Base-by-base conservation (phyloP, 2,797 vertebrate genomes). In the Anabas testudineus region DNA sequence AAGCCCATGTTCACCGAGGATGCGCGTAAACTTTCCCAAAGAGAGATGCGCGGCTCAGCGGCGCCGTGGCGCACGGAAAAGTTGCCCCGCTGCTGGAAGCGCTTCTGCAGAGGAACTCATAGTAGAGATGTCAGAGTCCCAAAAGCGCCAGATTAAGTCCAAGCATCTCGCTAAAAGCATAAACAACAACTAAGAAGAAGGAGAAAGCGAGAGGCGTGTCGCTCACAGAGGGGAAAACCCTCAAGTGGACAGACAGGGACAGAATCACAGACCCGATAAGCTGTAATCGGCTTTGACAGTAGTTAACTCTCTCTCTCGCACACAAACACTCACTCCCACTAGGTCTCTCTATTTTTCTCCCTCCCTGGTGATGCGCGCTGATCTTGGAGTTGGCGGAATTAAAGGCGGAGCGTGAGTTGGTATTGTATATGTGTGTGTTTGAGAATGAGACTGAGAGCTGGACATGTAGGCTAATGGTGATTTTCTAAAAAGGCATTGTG, bases 281-380 rank as follows among this genome's bases (percentile, higher is more conserved):
- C 90, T 80, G 80, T 96, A 96, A 97, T 93, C 95, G 87, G 95
- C 95, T 96, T 95, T 93, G 88, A 92, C 90, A 91, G 83, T 78
- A 90, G 93, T 85, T 88, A 90, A 85, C 77, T 76, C 82, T 91
- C 91, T 92, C 74, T 26, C 56, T 22, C 91, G 80, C 90, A 87
- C 90, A 87, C 90, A 76, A 6, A 10, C 67, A 28, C 71, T n/a
- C 91, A 43, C 52, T 62, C 79, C 69, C 47, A 48, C 80, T 55
- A 58, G 42, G 42, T 68, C 74, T 93, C 94, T 92, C 84, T 87
- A 85, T 80, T 68, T 62, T 56, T 60, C 80, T 80, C 76, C 36
- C 91, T 94, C 93, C 45, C 43, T 34, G 15, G 46, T 72, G 78
- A 87, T 85, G 82, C 76, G 80, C 72, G 56, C 75, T 80, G 74